These are phyloP conservation scores for Lampris incognitus DNA, from an alignment of 2,113 vertebrate genomes.

Conservation along the genomic window DNA sequence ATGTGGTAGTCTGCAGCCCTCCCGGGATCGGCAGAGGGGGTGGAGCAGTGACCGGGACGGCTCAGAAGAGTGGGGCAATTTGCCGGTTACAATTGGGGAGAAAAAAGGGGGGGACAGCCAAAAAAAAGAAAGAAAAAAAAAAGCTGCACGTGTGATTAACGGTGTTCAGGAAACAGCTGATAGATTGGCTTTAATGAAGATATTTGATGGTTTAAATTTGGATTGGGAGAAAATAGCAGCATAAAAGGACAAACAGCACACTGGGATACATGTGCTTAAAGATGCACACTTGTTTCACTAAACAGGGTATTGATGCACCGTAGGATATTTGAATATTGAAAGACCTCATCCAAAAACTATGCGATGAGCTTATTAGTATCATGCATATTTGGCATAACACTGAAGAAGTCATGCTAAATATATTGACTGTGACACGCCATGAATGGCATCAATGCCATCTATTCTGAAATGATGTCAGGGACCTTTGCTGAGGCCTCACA, in stretches of 20 bases:
- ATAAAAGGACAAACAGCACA: neutral
- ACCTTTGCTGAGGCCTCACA: constrained; percentile 1
- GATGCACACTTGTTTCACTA: no score
- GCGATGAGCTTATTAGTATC: neutral
- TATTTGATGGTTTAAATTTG: neutral
- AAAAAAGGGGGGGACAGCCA: no score
- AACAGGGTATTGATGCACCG: neutral
- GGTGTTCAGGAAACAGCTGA: neutral
- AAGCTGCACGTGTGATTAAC: neutral
- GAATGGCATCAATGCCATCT: constrained; percentile 14
- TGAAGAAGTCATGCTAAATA: neutral
- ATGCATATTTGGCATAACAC: neutral
- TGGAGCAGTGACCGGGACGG: no score
- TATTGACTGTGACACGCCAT: constrained; percentile 10
- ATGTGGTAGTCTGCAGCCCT: no score
- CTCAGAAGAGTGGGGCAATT: no score
- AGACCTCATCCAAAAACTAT: neutral
- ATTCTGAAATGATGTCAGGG: constrained; percentile 11
- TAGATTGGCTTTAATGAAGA: neutral
- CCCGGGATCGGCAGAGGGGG: no score
- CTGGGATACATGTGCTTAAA: neutral
- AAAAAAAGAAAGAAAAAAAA: no score
- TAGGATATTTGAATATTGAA: neutral
- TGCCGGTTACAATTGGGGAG: no score
- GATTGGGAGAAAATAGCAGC: neutral